These are phyloP conservation scores for Holcopasites calliopsidis DNA, from an alignment of 1,140 invertebrate species.

Conservation along the genomic window DNA sequence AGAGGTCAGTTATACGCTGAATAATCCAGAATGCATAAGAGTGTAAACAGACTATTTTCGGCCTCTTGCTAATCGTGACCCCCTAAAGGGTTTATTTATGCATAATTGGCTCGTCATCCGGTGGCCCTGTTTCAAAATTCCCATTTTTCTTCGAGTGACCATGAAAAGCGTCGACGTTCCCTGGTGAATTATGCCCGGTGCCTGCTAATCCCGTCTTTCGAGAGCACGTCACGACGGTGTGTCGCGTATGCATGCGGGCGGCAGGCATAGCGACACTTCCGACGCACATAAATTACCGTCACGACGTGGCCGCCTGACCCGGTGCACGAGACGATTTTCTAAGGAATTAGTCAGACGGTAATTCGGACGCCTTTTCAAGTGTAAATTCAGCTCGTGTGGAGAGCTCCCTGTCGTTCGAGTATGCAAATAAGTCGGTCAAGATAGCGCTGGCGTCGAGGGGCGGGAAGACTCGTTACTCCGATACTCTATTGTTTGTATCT, in stretches of 20 bases:
- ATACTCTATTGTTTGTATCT: constrained; percentile 39
- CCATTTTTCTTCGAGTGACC: neutral
- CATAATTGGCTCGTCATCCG: neutral
- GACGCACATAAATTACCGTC: constrained; percentile 36
- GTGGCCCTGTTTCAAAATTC: neutral
- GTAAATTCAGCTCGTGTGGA: constrained; percentile 18
- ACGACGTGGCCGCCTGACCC: neutral
- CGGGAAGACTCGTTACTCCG: constrained; percentile 3
- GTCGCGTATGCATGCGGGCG: neutral
- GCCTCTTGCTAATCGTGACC: neutral
- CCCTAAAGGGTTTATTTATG: neutral
- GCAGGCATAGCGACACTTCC: constrained; percentile 17
- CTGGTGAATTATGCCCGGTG: neutral
- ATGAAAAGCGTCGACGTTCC: neutral
- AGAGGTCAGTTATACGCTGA: neutral
- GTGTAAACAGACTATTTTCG: too few relatives aligned
- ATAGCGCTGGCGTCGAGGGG: neutral
- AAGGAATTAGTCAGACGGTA: constrained; percentile 36
- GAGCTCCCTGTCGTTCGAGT: neutral
- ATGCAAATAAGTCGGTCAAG: constrained; percentile 34
- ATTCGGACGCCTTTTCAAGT: constrained; percentile 24
- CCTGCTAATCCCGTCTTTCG: constrained; percentile 9
- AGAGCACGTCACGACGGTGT: neutral
- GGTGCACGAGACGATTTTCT: constrained; percentile 31
- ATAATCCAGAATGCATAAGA: neutral